Percentiles rank a stretch among this genome's conserved stretches.
Conservation (phyloP, 2,113 vertebrate genomes). For the Plestiodon gilberti region DNA sequence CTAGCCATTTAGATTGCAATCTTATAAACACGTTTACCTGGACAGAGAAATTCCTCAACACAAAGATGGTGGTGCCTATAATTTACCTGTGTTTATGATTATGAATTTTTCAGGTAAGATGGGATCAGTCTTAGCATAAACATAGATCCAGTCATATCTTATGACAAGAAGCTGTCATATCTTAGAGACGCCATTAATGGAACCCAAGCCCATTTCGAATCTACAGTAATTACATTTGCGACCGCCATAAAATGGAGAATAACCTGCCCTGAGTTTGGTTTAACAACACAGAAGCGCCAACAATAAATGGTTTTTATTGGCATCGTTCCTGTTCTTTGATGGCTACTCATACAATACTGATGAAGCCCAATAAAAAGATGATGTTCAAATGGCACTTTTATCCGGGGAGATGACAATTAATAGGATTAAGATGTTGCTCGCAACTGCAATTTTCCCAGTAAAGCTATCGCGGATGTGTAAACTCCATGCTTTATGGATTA, state of each 20-base stretch:
- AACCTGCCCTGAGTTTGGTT: background rate
- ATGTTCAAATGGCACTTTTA: slow-evolving; percentile 40
- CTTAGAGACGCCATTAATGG: background rate
- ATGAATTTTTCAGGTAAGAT: background rate
- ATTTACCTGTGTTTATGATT: background rate
- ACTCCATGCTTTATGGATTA: slow-evolving; percentile 34
- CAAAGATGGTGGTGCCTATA: background rate
- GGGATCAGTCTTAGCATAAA: background rate
- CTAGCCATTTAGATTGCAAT: too few relatives aligned
- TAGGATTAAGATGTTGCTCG: slow-evolving; percentile 38
- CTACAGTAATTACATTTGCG: slow-evolving; percentile 21
- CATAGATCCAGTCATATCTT: too few relatives aligned
- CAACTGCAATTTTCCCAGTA: background rate
- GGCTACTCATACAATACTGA: slow-evolving; percentile 45
- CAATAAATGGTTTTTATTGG: slow-evolving; percentile 51
- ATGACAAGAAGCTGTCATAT: background rate
- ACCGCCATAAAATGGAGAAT: background rate
- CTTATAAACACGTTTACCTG: too few relatives aligned
- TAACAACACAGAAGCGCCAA: slow-evolving; percentile 33
- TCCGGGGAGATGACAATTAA: slow-evolving; percentile 46
- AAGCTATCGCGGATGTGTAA: background rate
- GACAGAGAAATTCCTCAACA: too few relatives aligned
- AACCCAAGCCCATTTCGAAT: background rate
- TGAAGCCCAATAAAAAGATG: slow-evolving; percentile 52
- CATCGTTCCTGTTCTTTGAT: slow-evolving; percentile 43